Conservation (phyloP, 1,140 invertebrate species). For the Aphelenchoides besseyi region DNA sequence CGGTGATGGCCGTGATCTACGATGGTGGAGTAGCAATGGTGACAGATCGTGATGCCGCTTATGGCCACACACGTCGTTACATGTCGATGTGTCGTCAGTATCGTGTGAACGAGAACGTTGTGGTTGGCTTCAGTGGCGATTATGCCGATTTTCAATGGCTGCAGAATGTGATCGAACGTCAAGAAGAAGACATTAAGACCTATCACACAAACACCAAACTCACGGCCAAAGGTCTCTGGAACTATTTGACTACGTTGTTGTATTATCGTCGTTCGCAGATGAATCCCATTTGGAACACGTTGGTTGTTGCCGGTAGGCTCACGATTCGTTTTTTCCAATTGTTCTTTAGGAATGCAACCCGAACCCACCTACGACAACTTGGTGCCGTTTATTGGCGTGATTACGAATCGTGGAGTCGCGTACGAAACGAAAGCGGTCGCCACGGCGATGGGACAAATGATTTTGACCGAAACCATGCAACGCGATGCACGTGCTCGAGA, state of each 20-base stretch:
- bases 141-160: slow-evolving; percentile 61
- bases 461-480: slow-evolving; percentile 49
- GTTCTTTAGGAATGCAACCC: slow-evolving; percentile 49
- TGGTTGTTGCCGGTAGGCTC: slow-evolving; percentile 50
- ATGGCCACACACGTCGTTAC: slow-evolving; percentile 52
- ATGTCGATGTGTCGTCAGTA: slow-evolving; percentile 42
- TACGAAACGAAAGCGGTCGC: slow-evolving; percentile 51
- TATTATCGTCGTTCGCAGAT: slow-evolving; percentile 58
- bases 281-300: slow-evolving; percentile 60
- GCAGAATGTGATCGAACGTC: slow-evolving; percentile 59
- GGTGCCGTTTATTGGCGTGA: slow-evolving; percentile 59
- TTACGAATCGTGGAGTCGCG: slow-evolving; percentile 56
- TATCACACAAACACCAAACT: slow-evolving; percentile 30
- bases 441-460: slow-evolving; percentile 53
- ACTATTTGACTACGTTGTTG: slow-evolving; percentile 53
- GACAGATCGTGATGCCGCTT: slow-evolving; percentile 55
- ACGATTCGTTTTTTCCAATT: slow-evolving; percentile 24
- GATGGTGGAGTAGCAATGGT: slow-evolving; percentile 57
- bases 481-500: slow-evolving; percentile 39
- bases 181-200: slow-evolving; percentile 37
- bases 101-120: slow-evolving; percentile 50
- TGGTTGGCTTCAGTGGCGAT: slow-evolving; percentile 58
- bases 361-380: slow-evolving; percentile 46
- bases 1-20: slow-evolving; percentile 58
- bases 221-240: slow-evolving; percentile 55